Percentiles rank a stretch among this genome's conserved stretches.
Evolutionary conservation across 2,888 invertebrate genomes (phyloP).

Genomic region (Xestia xanthographa): DNA sequence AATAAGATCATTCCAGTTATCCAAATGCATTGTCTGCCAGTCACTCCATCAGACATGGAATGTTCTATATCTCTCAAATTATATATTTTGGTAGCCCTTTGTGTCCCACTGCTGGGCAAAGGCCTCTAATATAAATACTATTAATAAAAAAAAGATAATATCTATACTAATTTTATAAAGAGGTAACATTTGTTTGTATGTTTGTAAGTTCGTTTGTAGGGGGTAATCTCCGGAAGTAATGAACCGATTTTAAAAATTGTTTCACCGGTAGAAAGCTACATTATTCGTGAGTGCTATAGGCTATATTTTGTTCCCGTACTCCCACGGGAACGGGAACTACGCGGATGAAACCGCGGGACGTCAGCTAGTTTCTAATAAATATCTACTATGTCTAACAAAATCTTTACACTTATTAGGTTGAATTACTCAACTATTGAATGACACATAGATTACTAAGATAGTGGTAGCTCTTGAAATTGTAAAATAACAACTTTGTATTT

Average conservation of each 20-base stretch:
- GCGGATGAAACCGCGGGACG: too few species aligned
- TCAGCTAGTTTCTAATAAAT: not conserved
- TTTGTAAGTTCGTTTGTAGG: too few species aligned
- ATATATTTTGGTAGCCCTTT: not conserved
- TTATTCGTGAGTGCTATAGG: too few species aligned
- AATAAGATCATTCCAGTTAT: not conserved
- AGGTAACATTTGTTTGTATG: too few species aligned
- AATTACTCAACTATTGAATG: slow-evolving; percentile 34
- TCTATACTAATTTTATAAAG: too few species aligned
- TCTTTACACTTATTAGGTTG: not conserved
- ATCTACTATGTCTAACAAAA: slow-evolving; percentile 1
- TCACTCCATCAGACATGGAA: slow-evolving; percentile 6
- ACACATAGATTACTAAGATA: slow-evolving; percentile 38
- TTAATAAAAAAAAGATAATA: not conserved
- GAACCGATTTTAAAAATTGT: too few species aligned
- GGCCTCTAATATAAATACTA: not conserved
- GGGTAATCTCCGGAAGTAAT: too few species aligned
- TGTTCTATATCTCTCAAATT: not conserved
- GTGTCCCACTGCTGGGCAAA: not conserved
- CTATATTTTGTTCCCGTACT: too few species aligned
- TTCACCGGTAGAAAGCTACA: too few species aligned
- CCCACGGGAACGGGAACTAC: too few species aligned
- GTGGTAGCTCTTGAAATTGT: slow-evolving; percentile 7
- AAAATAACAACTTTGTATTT: slow-evolving; percentile 18
- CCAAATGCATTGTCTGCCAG: not conserved